A percentile compares a stretch with the other conserved stretches of the same genome.
Evolutionary conservation across 2,797 vertebrate genomes (phyloP).

Genomic region (Pseudotriccus pelzelni): DNA sequence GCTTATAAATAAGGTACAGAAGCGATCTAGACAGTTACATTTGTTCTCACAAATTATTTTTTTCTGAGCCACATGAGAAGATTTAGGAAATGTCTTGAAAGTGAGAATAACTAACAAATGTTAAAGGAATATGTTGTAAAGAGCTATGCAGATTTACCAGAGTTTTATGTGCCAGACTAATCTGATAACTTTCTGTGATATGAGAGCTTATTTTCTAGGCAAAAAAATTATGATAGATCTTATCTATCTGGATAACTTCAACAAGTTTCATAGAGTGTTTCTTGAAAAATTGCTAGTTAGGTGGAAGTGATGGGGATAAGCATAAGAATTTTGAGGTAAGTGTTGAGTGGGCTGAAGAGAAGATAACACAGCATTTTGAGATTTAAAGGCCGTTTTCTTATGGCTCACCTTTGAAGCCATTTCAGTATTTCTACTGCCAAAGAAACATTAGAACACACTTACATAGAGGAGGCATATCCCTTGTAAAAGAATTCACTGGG

Average conservation of each 20-base stretch:
- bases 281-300: not conserved
- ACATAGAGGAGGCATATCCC: not conserved
- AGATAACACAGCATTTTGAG: not conserved
- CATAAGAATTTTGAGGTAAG: not conserved
- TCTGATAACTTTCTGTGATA: not conserved
- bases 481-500: not conserved
- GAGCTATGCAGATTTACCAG: not conserved
- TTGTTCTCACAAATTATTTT: not conserved
- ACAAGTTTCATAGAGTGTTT: not conserved
- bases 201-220: not conserved
- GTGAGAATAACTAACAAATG: not conserved
- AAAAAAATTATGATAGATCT: not conserved
- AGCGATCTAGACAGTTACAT: not conserved
- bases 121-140: not conserved
- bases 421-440: not conserved
- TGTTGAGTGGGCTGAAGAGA: not conserved
- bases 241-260: not conserved
- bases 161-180: not conserved
- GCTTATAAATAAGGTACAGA: not conserved
- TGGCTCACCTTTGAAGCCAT: not conserved
- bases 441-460: not conserved
- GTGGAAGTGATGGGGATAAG: not conserved
- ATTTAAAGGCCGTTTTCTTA: not conserved
- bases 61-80: not conserved
- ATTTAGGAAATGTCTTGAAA: not conserved